Base-by-base conservation (phyloP, 2,888 invertebrate species). In the Spialia ferax region DNA sequence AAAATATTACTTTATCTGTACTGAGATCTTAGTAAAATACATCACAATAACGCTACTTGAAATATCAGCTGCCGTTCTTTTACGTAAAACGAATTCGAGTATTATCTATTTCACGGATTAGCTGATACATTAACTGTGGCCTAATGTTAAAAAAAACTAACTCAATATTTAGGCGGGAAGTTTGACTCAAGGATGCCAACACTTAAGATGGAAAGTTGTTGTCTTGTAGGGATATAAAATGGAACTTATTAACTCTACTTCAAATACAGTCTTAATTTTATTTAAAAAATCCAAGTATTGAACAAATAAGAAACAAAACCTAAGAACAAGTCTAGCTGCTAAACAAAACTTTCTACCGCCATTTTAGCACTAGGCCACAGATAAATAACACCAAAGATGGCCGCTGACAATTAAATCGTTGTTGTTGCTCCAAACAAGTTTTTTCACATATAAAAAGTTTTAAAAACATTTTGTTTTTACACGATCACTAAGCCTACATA, bases 11-110 rank as follows among this genome's bases (percentile, higher is more conserved):
- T 78, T 54, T n/a, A 81, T 76, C 78, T 84, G 87, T 84, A 83
- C 83, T 91, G 92, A 93, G 92, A 93, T 93, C 92, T 82, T 81
- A 81, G 81, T 83, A 83, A 84, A 87, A 86, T 84, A 90, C 89
- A 91, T 91, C 90, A 91, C 91, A 90, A 83, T 83, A 77, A 54
- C 54, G 38, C 62, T 60, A 42, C 66, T 59, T 52, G 60, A 66
- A 48, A 48, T 48, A 59, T 54, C 48, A 59, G 23, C 22, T 42
- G 54, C 42, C 60, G 60, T 60, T 54, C 22, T 45, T n/a, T 18
- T 10, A 29, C 52, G 59, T 42, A 38, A 54, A 60, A 66, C 54
- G 11, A 45, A 66, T 66, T 66, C 59, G 59, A 60, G 60, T 59
- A 60, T 60, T 38, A 20, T 50, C 52, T 55, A 26, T 64, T 50